Base-by-base conservation (phyloP, 2,797 vertebrate genomes). In the Antrozous pallidus region DNA sequence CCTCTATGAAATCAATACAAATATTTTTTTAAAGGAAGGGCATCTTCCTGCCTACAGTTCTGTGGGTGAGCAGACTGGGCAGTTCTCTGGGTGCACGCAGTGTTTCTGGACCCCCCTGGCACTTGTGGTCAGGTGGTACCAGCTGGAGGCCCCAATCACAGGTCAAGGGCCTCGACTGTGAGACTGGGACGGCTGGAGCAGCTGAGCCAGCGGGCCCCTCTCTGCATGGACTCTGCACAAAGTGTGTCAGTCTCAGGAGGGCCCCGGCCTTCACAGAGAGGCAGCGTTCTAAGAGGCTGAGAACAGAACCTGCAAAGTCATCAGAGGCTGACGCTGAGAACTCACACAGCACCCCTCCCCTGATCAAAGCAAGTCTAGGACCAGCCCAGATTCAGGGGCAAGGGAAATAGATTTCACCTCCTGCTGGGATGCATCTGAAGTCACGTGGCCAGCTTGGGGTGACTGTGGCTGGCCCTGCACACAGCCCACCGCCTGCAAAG, bases 401-500 rank as follows among this genome's bases (percentile, higher is more conserved):
- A 13, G 42, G 9, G 12, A 49, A 49, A 49, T 16, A 70, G 31
- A 51, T 14, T 10, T 71, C 0, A 61, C 24, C 49, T 71, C 33
- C 49, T 12, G 33, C 26, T 11, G 5, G 16, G n/a, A 71, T 8
- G 2, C 31, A 18, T 20, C 33, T 17, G 10, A 40, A 58, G 49
- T 36, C 71, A 51, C 65, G 14, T 63, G 45, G 36, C 40, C 42
- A 49, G 20, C 51, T 22, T 54, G 51, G 13, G 8, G n/a, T 31
- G 26, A 28, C 9, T 8, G 33, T 14, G 9, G 5, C 51, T 38
- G 51, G 77, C 31, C 47, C 58, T 45, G 28, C 8, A 73, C 74
- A 42, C 10, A 12, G 13, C 14, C 80, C 33, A 2, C n/a, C 1
- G 0, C 17, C 6, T 6, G 10, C 54, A 8, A 0, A 20, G 9